Evolutionary conservation across 2,113 vertebrate species (phyloP).

Genomic region (Aramus guarauna): DNA sequence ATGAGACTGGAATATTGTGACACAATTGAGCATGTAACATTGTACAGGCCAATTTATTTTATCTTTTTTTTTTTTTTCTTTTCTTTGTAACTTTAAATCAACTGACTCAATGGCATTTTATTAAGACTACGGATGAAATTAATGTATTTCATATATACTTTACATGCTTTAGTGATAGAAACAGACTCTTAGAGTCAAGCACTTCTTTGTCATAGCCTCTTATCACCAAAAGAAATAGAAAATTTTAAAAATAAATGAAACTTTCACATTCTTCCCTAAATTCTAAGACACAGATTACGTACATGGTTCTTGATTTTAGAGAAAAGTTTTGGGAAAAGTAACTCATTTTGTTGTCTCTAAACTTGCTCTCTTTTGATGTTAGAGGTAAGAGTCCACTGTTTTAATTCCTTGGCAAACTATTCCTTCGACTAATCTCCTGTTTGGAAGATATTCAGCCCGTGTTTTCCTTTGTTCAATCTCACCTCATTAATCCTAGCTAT

Average conservation of each 20-base stretch:
- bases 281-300: neutral
- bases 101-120: neutral
- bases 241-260: neutral
- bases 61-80: neutral
- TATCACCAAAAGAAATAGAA: neutral
- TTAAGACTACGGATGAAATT: neutral
- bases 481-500: conserved; percentile 16
- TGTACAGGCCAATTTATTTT: neutral
- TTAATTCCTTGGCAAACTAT: neutral
- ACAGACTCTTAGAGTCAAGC: neutral
- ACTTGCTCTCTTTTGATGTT: neutral
- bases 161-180: neutral
- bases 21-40: neutral
- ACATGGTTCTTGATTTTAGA: neutral
- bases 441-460: neutral
- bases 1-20: neutral
- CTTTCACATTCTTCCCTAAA: neutral
- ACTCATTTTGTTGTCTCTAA: neutral
- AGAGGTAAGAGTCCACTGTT: neutral
- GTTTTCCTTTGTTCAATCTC: conserved; percentile 10
- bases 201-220: neutral
- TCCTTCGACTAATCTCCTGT: conserved; percentile 13
- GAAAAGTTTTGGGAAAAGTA: neutral
- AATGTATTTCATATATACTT: neutral
- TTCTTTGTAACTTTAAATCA: neutral